Conservation (phyloP, 2,797 vertebrate species). For the Triplophysa yarkandensis region DNA sequence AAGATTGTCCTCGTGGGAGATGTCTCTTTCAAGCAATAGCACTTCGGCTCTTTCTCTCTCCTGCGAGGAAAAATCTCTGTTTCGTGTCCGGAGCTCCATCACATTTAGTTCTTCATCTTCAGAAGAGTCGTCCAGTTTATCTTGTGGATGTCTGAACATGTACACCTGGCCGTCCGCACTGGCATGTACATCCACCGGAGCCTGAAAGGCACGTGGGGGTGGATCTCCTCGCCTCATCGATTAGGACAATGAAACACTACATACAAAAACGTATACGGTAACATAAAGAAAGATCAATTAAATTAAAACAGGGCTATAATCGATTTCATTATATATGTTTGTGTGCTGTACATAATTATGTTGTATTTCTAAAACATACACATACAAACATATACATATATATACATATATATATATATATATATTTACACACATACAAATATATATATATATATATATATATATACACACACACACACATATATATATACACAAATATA, state of each 20-base stretch:
- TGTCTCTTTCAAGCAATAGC: constrained; percentile 81
- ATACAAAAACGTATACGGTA: too few species aligned
- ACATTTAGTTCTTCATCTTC: constrained; percentile 80
- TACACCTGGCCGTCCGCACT: constrained; percentile 83
- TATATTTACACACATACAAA: too few species aligned
- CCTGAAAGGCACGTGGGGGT: constrained; percentile 79
- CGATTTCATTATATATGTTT: too few species aligned
- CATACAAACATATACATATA: too few species aligned
- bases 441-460: too few species aligned
- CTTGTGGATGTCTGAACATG: constrained; percentile 74
- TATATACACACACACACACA: too few species aligned
- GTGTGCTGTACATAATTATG: too few species aligned
- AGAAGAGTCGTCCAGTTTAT: constrained; percentile 72
- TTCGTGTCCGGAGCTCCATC: constrained; percentile 73
- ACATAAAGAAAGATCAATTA: too few species aligned
- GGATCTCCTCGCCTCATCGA: constrained; percentile 81
- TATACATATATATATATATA: background rate
- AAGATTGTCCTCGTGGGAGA: constrained; percentile 83
- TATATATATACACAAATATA: too few species aligned
- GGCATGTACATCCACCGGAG: constrained; percentile 80
- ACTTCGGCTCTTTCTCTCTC: constrained; percentile 59
- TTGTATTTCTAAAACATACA: too few species aligned
- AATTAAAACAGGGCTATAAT: too few species aligned
- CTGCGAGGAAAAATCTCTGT: constrained; percentile 62
- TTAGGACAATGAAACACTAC: background rate